Evolutionary conservation across 2,113 vertebrate genomes (phyloP), one percentile per base, ranked within the genome.

Genomic region (Erpornis zantholeuca): DNA sequence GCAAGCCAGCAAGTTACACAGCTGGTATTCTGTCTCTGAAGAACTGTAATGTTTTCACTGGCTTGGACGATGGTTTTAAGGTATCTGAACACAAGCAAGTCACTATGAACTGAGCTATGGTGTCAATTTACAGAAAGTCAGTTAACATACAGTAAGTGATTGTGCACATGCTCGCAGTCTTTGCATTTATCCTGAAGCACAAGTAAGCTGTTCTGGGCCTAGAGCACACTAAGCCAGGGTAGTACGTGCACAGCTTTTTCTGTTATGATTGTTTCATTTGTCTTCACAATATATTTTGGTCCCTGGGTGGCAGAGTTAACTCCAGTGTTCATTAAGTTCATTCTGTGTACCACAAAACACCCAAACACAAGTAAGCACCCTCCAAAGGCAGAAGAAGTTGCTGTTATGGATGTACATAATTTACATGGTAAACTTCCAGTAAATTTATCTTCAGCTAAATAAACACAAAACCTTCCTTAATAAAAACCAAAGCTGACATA

Each of bases 51-150:
- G 88, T 81, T 95, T 95, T 68, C 53, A 15, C 78, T 92, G 94
- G 96, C 86, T 27, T 52, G 35, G 56, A 36, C 0, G 66, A 84
- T 16, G 65, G 54, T 72, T 90, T 90, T 56, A 66, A 87, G 79
- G 94, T 82, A 89, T 31, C 76, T 68, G 86, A 86, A 40, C 52
- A 95, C 92, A 97, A 90, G 56, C 42, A 28, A 60, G 84, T 68
- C 28, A 81, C 86, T 97, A 28, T 96, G 76, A 90, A 68, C 82
- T 72, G n/a, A 57, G 88, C 88, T 77, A 22, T 1, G 47, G 59
- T n/a, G 79, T 63, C 68, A 73, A 33, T 57, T 33, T 15, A 65
- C 64, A 86, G 86, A 18, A 66, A 8, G 60, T 24, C 92, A 73
- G 86, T 38, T 36, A 73, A 27, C 38, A 28, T 7, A 92, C 86